These are phyloP conservation scores for Oriolus oriolus DNA, from an alignment of 2,113 vertebrate species.

Conservation along the genomic window DNA sequence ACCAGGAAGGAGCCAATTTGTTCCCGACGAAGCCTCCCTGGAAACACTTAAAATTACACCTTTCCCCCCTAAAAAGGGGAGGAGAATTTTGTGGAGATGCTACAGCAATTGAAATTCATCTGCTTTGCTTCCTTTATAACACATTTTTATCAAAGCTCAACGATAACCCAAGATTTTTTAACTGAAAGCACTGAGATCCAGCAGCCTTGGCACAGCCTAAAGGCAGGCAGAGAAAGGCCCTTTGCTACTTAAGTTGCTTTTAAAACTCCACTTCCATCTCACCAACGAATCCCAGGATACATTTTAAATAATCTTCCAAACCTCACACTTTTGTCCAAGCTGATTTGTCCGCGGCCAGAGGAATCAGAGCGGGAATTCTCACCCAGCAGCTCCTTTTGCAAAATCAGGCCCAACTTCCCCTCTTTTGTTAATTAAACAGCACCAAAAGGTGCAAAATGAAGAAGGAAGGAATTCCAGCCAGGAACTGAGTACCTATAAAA, in stretches of 20 bases:
- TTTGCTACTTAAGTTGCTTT: neutral
- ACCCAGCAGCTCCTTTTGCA: neutral
- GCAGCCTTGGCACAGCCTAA: neutral
- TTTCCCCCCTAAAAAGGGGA: neutral
- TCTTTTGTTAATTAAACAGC: neutral
- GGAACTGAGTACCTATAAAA: rapidly evolving
- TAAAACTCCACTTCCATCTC: neutral
- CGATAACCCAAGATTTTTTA: neutral
- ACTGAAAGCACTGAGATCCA: neutral
- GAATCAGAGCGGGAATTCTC: neutral
- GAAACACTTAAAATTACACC: neutral
- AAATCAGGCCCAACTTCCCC: neutral
- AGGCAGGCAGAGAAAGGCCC: neutral
- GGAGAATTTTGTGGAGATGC: neutral
- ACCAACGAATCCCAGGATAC: neutral
- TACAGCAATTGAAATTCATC: neutral
- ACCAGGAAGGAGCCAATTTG: neutral
- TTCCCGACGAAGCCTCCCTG: neutral
- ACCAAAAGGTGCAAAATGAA: neutral
- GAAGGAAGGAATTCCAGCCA: neutral
- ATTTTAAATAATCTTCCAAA: neutral
- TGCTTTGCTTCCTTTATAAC: neutral
- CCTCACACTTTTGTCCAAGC: neutral
- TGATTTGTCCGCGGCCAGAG: neutral
- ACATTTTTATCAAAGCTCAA: neutral